Evolutionary conservation across 2,888 invertebrate genomes (phyloP).

Genomic region (Melipona beecheii): DNA sequence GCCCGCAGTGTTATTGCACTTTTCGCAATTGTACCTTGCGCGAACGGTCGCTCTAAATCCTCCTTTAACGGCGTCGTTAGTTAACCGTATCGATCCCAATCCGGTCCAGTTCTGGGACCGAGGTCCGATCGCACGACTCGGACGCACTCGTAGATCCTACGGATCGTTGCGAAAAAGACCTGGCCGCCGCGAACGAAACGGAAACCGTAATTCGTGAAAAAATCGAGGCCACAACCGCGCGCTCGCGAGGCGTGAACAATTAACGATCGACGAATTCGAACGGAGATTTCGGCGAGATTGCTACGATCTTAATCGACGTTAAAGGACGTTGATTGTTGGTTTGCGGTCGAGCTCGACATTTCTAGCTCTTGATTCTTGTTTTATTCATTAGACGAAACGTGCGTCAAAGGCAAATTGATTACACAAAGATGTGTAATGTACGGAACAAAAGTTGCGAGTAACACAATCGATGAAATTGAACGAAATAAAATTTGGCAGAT

Average conservation of each 20-base stretch:
- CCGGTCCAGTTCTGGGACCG: constrained; percentile 34
- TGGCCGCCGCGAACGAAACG: neutral
- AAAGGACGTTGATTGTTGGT: neutral
- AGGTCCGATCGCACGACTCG: constrained; percentile 28
- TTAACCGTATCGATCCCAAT: constrained; percentile 34
- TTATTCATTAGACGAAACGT: too few relatives aligned
- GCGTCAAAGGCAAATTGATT: too few relatives aligned
- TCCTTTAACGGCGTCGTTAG: constrained; percentile 69
- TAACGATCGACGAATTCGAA: neutral
- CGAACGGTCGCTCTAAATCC: constrained; percentile 72
- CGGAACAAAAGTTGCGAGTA: too few relatives aligned
- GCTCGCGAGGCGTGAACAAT: neutral
- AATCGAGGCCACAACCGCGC: neutral
- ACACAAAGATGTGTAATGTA: too few relatives aligned
- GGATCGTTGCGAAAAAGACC: constrained; percentile 43
- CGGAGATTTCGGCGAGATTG: neutral
- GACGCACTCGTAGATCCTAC: constrained; percentile 39
- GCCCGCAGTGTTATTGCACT: constrained; percentile 54
- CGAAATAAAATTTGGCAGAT: too few relatives aligned
- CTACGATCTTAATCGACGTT: neutral
- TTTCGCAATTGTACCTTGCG: constrained; percentile 53
- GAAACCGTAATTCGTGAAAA: constrained; percentile 11
- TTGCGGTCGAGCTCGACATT: neutral
- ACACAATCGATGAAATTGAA: too few relatives aligned
- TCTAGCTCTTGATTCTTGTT: neutral